phyloP scores from a whole-genome alignment of 2,888 invertebrate species.

The Portevinia maculata region DNA sequence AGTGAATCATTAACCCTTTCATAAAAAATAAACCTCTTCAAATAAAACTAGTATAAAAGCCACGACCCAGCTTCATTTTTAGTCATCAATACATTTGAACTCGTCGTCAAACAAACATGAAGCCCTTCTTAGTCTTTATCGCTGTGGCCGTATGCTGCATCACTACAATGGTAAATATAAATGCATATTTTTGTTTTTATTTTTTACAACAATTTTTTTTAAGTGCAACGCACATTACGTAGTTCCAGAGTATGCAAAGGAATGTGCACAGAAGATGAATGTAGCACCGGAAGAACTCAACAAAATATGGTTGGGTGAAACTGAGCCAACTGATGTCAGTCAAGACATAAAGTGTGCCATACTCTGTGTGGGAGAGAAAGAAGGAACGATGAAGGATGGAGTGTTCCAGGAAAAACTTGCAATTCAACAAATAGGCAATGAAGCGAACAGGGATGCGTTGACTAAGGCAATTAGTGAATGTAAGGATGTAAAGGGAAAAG shows the following conservation, averaged over 20 bases:
- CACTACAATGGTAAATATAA: too few species aligned
- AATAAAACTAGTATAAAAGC: too few species aligned
- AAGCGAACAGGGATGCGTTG: constrained; percentile 75
- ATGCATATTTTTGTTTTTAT: too few species aligned
- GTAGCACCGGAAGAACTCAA: constrained; percentile 75
- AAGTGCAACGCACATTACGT: too few species aligned
- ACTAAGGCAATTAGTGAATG: constrained; percentile 76
- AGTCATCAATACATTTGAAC: too few species aligned
- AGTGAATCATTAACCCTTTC: too few species aligned
- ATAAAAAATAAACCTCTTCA: too few species aligned
- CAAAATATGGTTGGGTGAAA: constrained; percentile 70
- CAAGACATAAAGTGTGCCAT: constrained; percentile 78
- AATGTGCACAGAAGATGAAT: constrained; percentile 76
- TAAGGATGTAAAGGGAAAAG: constrained; percentile 77
- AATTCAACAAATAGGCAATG: constrained; percentile 74
- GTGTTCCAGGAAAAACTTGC: constrained; percentile 76
- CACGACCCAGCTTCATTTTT: too few species aligned
- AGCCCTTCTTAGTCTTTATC: too few species aligned
- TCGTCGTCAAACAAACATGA: too few species aligned
- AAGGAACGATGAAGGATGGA: constrained; percentile 78
- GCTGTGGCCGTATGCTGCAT: too few species aligned
- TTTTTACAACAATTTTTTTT: too few species aligned
- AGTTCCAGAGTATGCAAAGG: constrained; percentile 44
- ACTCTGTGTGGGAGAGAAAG: constrained; percentile 79
- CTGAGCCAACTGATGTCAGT: constrained; percentile 74